Evolutionary conservation across 1,140 invertebrate species (phyloP).

Genomic region (Drosophila murphyi): DNA sequence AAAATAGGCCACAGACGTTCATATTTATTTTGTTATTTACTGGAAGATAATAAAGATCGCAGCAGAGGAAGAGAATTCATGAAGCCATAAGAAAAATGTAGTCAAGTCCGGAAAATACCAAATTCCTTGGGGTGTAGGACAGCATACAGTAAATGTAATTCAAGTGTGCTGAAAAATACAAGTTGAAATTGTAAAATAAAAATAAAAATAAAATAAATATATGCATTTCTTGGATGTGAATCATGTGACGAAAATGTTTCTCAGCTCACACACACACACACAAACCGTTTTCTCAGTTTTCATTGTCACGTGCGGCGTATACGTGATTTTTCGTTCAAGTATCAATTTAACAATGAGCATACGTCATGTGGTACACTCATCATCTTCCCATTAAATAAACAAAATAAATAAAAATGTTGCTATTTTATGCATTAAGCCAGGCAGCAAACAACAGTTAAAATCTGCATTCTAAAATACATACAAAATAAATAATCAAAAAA

Average conservation of each 20-base stretch:
- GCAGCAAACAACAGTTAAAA: conserved; percentile 4
- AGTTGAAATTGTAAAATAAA: neutral
- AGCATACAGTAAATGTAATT: too few species aligned
- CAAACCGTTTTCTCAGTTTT: conserved; percentile 17
- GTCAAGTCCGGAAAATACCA: too few species aligned
- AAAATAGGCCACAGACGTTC: too few species aligned
- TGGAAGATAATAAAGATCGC: too few species aligned
- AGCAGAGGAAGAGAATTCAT: too few species aligned
- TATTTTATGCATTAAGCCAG: neutral
- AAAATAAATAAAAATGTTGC: neutral
- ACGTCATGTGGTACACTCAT: conserved; percentile 50
- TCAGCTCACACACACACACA: neutral
- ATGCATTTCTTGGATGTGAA: conserved; percentile 43
- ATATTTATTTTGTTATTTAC: too few species aligned
- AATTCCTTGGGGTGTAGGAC: too few species aligned
- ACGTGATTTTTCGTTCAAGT: conserved; percentile 36
- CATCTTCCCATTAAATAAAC: conserved; percentile 6
- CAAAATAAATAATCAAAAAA: neutral
- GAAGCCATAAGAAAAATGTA: too few species aligned
- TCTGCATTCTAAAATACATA: conserved; percentile 11
- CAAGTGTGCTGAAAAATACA: neutral
- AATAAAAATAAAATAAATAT: conserved; percentile 19
- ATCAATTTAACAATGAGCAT: conserved; percentile 26
- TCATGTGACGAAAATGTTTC: conserved; percentile 45
- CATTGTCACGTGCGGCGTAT: conserved; percentile 49